Evolutionary conservation across 2,113 vertebrate species (phyloP).

Genomic region (Seriola quinqueradiata): DNA sequence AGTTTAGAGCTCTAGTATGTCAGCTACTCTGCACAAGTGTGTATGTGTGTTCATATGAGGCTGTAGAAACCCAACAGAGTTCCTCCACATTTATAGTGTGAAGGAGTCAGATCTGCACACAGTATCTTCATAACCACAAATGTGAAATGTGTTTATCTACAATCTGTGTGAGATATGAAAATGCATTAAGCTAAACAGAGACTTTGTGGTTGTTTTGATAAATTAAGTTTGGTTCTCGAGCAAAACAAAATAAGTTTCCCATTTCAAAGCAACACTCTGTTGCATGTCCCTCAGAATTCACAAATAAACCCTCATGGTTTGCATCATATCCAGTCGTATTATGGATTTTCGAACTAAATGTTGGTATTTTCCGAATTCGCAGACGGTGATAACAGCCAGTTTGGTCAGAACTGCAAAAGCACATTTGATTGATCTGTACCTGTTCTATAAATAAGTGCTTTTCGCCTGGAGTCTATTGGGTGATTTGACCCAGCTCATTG

Average conservation of each 20-base stretch:
- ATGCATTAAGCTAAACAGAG: neutral
- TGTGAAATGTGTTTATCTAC: neutral
- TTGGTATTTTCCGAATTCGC: neutral
- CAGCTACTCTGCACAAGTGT: neutral
- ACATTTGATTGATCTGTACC: conserved; percentile 32
- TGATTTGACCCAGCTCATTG: conserved; percentile 54
- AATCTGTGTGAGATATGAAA: neutral
- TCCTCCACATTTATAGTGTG: neutral
- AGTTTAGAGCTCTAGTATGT: neutral
- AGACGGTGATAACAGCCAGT: neutral
- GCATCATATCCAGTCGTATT: neutral
- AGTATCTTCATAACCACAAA: neutral
- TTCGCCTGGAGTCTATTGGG: conserved; percentile 25
- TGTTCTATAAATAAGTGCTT: conserved; percentile 36
- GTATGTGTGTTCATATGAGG: neutral
- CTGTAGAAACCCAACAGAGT: neutral
- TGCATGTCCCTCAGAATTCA: neutral
- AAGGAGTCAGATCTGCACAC: neutral
- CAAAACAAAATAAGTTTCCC: neutral
- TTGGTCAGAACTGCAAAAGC: conserved; percentile 11
- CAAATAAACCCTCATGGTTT: neutral
- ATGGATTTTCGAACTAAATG: neutral
- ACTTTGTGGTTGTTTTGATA: neutral
- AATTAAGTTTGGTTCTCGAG: neutral
- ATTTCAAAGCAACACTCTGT: neutral